These are phyloP conservation scores for Apodemus speciosus DNA, from an alignment of 2,113 vertebrate species.

Conservation along the genomic window DNA sequence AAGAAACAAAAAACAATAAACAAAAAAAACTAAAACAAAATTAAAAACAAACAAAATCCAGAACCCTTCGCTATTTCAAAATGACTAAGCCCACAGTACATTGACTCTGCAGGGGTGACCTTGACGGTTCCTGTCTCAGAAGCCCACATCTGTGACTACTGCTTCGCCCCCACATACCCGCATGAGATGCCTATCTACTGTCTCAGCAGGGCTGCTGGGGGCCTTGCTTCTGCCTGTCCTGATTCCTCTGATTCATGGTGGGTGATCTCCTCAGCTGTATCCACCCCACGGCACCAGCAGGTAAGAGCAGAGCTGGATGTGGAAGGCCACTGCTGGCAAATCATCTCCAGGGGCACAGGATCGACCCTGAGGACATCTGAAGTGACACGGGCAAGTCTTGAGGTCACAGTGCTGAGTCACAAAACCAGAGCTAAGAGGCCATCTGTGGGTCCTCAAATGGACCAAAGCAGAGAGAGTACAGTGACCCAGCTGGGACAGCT, in stretches of 20 bases:
- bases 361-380: background rate
- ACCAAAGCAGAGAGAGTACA: background rate
- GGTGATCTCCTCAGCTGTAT: background rate
- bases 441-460: background rate
- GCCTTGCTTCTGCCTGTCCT: slow-evolving; percentile 52
- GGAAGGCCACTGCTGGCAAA: background rate
- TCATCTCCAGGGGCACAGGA: background rate
- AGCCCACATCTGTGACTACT: too few relatives aligned
- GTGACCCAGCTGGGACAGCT: background rate
- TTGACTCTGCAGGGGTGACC: background rate
- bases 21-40: background rate
- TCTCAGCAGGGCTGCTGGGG: slow-evolving; percentile 66
- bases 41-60: slow-evolving; percentile 49
- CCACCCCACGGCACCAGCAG: background rate
- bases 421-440: background rate
- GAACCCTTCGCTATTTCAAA: slow-evolving; percentile 73
- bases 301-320: background rate
- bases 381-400: background rate
- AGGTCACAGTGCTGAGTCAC: background rate
- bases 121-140: too few relatives aligned
- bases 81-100: slow-evolving; percentile 66
- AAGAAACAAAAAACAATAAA: background rate
- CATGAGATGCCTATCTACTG: background rate
- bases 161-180: background rate
- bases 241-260: background rate